Evolutionary conservation across 2,797 vertebrate species (phyloP).

Genomic region (Labroides dimidiatus): DNA sequence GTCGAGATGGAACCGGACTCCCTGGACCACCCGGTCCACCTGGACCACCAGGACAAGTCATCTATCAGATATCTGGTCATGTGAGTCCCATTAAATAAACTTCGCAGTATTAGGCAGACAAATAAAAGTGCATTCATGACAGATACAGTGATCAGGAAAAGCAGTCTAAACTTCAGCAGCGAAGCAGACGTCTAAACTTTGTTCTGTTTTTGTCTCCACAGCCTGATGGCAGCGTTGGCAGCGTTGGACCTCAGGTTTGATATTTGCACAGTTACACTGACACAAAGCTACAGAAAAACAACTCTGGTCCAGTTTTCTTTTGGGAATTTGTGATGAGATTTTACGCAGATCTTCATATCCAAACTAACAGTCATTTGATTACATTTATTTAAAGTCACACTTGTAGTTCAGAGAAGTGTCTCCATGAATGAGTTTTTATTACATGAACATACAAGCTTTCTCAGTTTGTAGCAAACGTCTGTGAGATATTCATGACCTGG

Average conservation of each 20-base stretch:
- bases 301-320: background rate
- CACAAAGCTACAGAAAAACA: background rate
- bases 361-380: background rate
- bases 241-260: slow-evolving; percentile 71
- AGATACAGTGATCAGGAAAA: too few relatives aligned
- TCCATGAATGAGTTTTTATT: too few relatives aligned
- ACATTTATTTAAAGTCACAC: background rate
- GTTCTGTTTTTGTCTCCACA: slow-evolving; percentile 48
- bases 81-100: slow-evolving; percentile 58
- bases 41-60: slow-evolving; percentile 89
- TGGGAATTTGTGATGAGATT: background rate
- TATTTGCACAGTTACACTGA: background rate
- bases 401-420: too few relatives aligned
- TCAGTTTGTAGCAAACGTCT: background rate
- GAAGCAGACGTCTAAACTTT: background rate
- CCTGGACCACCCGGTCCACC: slow-evolving; percentile 90
- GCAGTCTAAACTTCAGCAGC: too few relatives aligned
- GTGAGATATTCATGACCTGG: background rate
- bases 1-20: slow-evolving; percentile 87
- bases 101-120: too few relatives aligned
- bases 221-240: slow-evolving; percentile 56
- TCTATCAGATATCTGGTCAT: slow-evolving; percentile 72
- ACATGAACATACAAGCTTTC: background rate
- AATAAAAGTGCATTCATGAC: too few relatives aligned
- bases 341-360: background rate